Conservation (phyloP, 2,113 vertebrate genomes). For the Oxyruncus cristatus region DNA sequence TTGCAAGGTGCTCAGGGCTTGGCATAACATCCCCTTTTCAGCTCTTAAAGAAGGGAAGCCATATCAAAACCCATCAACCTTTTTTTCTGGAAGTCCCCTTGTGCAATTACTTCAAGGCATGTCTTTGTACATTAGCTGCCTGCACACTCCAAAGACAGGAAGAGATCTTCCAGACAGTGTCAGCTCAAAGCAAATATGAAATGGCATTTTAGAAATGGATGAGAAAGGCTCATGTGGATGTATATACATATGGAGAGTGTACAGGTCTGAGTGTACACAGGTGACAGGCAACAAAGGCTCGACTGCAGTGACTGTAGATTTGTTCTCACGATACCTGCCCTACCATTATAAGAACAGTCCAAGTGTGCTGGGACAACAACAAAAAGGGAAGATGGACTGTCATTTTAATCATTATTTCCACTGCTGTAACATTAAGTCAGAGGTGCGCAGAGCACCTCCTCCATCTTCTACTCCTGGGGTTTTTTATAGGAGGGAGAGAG, state of each 20-base stretch:
- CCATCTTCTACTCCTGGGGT: background rate
- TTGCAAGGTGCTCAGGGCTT: background rate
- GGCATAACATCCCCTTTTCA: background rate
- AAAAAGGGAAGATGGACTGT: background rate
- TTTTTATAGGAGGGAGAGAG: background rate
- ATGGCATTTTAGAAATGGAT: background rate
- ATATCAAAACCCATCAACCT: background rate
- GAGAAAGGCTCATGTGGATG: background rate
- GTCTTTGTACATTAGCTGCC: background rate
- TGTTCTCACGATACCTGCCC: background rate
- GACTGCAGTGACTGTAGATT: background rate
- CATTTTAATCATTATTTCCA: background rate
- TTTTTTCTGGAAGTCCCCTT: background rate
- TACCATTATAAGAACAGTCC: background rate
- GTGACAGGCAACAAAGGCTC: background rate
- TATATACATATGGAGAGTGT: fast-evolving
- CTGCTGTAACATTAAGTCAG: background rate
- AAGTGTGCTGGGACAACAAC: background rate
- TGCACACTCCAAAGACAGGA: background rate
- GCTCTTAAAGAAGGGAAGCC: background rate
- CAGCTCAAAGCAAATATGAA: background rate
- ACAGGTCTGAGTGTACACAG: background rate
- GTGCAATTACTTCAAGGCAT: background rate
- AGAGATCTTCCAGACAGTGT: background rate
- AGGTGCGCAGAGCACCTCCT: background rate